Conservation (phyloP, 2,113 vertebrate genomes). For the Recurvirostra avosetta region DNA sequence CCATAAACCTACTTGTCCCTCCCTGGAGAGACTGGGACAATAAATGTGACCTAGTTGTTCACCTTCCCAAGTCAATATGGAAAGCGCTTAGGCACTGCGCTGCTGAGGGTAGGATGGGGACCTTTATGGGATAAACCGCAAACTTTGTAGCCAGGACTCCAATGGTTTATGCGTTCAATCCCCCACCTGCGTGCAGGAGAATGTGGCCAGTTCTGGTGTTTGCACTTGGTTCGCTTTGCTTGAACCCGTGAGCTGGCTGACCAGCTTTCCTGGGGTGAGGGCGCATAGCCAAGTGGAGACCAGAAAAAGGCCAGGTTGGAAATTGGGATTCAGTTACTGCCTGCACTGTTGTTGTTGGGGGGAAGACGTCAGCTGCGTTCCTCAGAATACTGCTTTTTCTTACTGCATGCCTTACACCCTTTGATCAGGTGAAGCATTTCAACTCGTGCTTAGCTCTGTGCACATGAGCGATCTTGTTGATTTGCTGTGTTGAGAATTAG, state of each 20-base stretch:
- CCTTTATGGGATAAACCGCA: neutral
- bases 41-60: neutral
- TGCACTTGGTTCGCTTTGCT: neutral
- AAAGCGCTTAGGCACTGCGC: accelerated
- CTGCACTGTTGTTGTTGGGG: neutral
- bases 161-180: neutral
- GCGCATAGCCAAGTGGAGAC: neutral
- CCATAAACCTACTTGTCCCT: neutral
- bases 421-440: neutral
- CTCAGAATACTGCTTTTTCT: neutral
- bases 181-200: neutral
- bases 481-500: neutral
- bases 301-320: neutral
- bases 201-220: neutral
- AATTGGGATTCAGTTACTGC: neutral
- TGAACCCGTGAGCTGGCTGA: neutral
- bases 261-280: neutral
- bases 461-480: neutral
- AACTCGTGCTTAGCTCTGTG: accelerated
- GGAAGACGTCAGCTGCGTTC: neutral
- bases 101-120: neutral
- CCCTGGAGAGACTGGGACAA: neutral
- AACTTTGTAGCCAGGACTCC: neutral
- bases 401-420: neutral
- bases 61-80: neutral